Evolutionary conservation across 2,797 vertebrate genomes (phyloP), one percentile per base, ranked within the genome.

Genomic region (Coregonus suidteri): DNA sequence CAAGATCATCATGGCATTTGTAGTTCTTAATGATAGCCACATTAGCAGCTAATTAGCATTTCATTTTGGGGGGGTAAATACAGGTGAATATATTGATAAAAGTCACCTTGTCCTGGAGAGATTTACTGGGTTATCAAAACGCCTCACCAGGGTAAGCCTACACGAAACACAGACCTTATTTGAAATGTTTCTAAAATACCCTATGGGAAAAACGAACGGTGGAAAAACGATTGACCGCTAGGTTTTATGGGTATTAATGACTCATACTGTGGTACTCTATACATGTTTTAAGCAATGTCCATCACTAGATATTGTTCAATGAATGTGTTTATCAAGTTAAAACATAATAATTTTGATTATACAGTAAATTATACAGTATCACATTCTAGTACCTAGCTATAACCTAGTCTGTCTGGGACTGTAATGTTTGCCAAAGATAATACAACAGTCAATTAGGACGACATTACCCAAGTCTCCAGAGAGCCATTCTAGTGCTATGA

Each of bases 401-500:
- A 64, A 9, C 59, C 59, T 9, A 25, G 20, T 25, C 20, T 64
- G 59, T 82, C 85, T 77, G 85, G 82, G 82, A 83, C 86, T 90
- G 89, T 92, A 88, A 83, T 92, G 88, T 91, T 87, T 89, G 88
- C 88, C 79, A 86, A 86, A 74, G 62, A 80, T 77, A 65, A 30
- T 52, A 52, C 54, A 59, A 54, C 84, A 78, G 82, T 88, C 88
- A 83, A 93, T 92, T 93, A 93, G 93, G 89, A 92, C 89, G 88
- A 91, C 92, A 93, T 94, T 92, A 93, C 84, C 86, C 88, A 85
- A 92, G 91, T 93, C 93, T 94, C 94, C 66, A 88, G 92, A 86
- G 93, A 92, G 92, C 94, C 91, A 89, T 94, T 93, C 90, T 83
- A 91, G 91, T 81, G 87, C 91, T 89, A 91, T 92, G 92, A 94